Evolutionary conservation across 2,113 vertebrate species (phyloP), one percentile per base, ranked within the genome.

Genomic region (Probosciger aterrimus): DNA sequence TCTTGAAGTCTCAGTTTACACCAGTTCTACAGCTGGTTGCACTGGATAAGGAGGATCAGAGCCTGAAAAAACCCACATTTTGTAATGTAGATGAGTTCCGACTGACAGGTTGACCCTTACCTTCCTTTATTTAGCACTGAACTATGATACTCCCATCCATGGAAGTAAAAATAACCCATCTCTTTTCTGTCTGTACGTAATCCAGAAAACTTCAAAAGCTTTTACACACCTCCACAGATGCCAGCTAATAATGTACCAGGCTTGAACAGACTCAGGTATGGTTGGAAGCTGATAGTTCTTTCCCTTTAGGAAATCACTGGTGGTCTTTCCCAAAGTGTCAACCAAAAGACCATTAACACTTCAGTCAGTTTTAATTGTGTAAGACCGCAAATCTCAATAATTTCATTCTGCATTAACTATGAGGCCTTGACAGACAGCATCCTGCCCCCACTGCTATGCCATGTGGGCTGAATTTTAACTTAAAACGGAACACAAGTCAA

Each of bases 81-180:
- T 88, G 63, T 88, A 86, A 88, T 20, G n/a, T 75, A 88, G 85
- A 86, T 91, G 92, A 82, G 41, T 85, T 95, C 82, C 88, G 82
- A 96, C 75, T 83, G 94, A 86, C 92, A 93, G 41, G 28, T 53
- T 93, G 93, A 95, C 85, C 75, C 68, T 95, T 47, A 88, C 37
- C n/a, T 95, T 97, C 46, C 75, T 83, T 86, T 85, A 86, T 53
- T 92, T 86, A 90, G 43, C 64, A 33, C 50, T 83, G 85, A 96
- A 79, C 27, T 90, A 39, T 75, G 79, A 95, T 74, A 90, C 63
- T 79, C 11, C 2, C 2, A 22, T 76, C 88, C 75, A 67, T 78
- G 71, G 64, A 96, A 86, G 71, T 70, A 94, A 96, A 93, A 97
- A 95, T n/a, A 93, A 77, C 86, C 71, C 12, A 70, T 92, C 55